Conservation (phyloP, 2,888 invertebrate species). For the Diadromus collaris region DNA sequence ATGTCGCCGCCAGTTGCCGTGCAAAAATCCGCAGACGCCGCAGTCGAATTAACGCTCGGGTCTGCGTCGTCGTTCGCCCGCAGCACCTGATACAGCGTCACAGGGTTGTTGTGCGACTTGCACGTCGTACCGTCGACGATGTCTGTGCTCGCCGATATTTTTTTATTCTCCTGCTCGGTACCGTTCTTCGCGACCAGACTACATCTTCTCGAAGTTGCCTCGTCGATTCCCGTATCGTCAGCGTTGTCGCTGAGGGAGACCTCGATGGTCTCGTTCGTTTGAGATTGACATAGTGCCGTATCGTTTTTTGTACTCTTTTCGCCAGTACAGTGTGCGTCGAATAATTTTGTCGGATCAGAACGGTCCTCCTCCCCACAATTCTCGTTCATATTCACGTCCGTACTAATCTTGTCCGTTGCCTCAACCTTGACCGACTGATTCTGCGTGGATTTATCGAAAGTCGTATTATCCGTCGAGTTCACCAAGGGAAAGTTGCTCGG, state of each 20-base stretch:
- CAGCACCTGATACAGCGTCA: background rate
- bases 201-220: slow-evolving; percentile 13
- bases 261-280: slow-evolving; percentile 52
- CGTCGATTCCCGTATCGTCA: slow-evolving; percentile 24
- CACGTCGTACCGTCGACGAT: background rate
- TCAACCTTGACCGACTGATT: background rate
- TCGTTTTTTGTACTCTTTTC: slow-evolving; percentile 34
- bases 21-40: background rate
- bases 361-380: background rate
- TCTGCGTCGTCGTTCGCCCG: slow-evolving; percentile 5
- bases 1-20: background rate
- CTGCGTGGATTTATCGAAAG: background rate
- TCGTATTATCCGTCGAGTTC: background rate
- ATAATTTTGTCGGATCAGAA: background rate
- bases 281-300: slow-evolving; percentile 32
- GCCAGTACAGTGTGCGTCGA: background rate
- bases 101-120: background rate
- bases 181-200: slow-evolving; percentile 5
- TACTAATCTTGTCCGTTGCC: background rate
- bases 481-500: slow-evolving; percentile 27
- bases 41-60: background rate
- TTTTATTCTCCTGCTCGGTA: background rate
- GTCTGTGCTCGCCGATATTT: background rate
- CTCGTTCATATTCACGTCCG: background rate
- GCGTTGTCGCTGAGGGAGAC: slow-evolving; percentile 8